Base-by-base conservation (phyloP, 2,888 invertebrate genomes). In the Itoplectis maculator region DNA sequence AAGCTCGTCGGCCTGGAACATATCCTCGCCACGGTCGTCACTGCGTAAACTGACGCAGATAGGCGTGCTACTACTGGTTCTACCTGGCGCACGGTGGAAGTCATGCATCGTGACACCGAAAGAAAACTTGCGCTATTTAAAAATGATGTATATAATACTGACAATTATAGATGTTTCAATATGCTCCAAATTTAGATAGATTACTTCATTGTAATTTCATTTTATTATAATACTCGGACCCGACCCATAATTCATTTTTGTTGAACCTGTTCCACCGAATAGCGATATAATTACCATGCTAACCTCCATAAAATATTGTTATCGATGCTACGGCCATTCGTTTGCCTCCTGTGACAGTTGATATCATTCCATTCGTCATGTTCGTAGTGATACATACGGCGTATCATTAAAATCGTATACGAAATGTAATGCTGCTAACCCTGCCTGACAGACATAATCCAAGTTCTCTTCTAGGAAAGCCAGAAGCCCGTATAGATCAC, bases 401-500 rank as follows among this genome's bases (percentile, higher is more conserved):
- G 49, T 51, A 49, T 70, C 70, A 80, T 74, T 80, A 69, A 70
- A 75, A 69, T 70, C 56, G 56, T 75, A 80, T 65, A 56, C 75
- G 70, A 65, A 20, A 56, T 47, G 45, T 59, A 69, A 69, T 79
- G 69, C 51, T 3, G 18, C 40, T 69, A 69, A 69, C 54, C 54
- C 69, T 40, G 23, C n/a, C 42, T 2, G 54, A 69, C 69, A 13
- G 18, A 37, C n/a, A 11, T 75, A 80, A 81, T 76, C 72, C 76
- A 40, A 40, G 54, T 59, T 69, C 20, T 29, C 40, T 51, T 49
- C 59, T 35, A 20, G 66, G 35, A 72, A 76, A 51, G n/a, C 49
- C 72, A 29, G 45, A 73, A 74, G 73, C 68, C 68, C 42, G 70
- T 76, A 66, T 72, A 76, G 72, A 81, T 81, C 66, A 81, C 76